These are phyloP conservation scores for Lasiurus cinereus DNA, from an alignment of 2,113 vertebrate species.

Conservation along the genomic window DNA sequence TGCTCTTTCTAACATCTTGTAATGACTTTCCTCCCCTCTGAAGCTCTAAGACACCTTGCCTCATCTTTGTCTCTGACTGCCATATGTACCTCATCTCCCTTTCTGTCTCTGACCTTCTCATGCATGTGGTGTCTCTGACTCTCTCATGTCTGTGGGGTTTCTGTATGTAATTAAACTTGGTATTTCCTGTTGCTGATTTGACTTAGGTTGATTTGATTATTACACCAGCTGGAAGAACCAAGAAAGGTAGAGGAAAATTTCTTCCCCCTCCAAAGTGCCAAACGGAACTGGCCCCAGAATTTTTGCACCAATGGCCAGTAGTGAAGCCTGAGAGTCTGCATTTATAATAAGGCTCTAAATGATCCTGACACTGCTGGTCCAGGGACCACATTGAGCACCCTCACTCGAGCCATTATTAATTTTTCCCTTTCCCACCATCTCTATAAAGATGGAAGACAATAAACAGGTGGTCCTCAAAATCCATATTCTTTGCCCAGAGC, in stretches of 20 bases:
- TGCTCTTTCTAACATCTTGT: background rate
- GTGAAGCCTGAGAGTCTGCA: background rate
- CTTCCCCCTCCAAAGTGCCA: background rate
- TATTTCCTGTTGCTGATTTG: background rate
- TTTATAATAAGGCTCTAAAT: background rate
- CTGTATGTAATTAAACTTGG: background rate
- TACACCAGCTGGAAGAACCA: background rate
- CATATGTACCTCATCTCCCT: background rate
- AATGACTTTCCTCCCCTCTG: background rate
- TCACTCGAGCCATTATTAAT: background rate
- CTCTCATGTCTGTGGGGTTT: background rate
- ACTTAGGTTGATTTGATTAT: background rate
- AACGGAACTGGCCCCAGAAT: background rate
- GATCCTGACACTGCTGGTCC: background rate
- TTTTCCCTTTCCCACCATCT: background rate
- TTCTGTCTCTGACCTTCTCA: background rate
- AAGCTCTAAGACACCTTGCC: too few relatives aligned
- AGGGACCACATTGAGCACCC: background rate
- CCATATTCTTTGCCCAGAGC: conserved; percentile 18
- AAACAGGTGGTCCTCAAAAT: background rate
- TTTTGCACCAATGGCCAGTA: background rate
- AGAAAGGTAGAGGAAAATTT: background rate
- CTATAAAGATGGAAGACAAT: background rate
- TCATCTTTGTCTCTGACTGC: background rate
- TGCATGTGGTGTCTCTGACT: background rate